These are phyloP conservation scores for Chromis chromis DNA, from an alignment of 2,797 vertebrate genomes.

Conservation along the genomic window DNA sequence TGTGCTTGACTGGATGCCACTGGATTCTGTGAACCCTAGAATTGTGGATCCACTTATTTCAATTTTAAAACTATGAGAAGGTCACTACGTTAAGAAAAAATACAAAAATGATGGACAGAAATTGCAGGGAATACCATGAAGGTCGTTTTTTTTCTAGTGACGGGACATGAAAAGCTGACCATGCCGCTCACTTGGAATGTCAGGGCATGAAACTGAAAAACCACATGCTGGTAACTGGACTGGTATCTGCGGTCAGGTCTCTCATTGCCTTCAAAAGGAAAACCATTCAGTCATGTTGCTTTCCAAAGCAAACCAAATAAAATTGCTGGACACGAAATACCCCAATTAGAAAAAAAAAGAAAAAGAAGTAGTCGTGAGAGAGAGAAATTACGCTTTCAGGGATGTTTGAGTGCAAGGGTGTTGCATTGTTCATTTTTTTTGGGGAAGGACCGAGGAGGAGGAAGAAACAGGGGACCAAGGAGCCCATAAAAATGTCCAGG, in stretches of 20 bases:
- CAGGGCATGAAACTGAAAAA: conserved; percentile 64
- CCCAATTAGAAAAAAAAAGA: conserved; percentile 46
- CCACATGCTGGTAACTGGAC: conserved; percentile 57
- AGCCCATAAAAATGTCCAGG: conserved; percentile 79
- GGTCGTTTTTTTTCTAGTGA: conserved; percentile 31
- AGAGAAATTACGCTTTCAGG: conserved; percentile 45
- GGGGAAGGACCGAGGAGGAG: conserved; percentile 28
- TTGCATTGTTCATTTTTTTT: conserved; percentile 42
- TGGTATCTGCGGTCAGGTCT: conserved; percentile 45
- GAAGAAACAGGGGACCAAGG: conserved; percentile 61
- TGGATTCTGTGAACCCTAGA: conserved; percentile 36
- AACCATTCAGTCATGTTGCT: conserved; percentile 54
- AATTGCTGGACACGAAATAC: conserved; percentile 55
- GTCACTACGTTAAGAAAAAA: conserved; percentile 4
- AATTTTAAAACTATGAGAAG: conserved; percentile 40
- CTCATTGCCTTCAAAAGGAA: conserved; percentile 59
- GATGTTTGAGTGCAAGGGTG: conserved; percentile 55
- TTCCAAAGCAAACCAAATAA: conserved; percentile 75
- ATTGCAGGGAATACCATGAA: conserved; percentile 20
- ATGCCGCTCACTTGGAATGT: conserved; percentile 44
- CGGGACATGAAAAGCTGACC: conserved; percentile 40
- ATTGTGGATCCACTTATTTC: conserved; percentile 49
- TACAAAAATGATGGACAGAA: conserved; percentile 15
- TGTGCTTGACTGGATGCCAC: conserved; percentile 43
- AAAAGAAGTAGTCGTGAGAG: conserved; percentile 22